Conservation (phyloP, 30 jellyfish, hydroid and myxozoan species). For the Nemopilema nomurai region DNA sequence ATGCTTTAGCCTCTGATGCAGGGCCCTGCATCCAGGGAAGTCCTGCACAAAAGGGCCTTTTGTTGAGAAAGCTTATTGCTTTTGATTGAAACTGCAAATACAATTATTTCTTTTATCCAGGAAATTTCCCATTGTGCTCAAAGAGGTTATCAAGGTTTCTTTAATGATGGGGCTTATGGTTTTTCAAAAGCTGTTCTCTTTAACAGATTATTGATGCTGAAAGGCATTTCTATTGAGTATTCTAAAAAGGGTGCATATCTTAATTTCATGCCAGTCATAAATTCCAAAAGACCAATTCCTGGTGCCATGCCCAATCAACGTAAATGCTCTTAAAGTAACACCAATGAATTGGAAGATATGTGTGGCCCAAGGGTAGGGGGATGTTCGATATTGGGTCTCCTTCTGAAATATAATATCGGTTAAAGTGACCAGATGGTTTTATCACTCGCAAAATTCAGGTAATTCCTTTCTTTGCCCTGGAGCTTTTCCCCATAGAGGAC, state of each 20-base stretch:
- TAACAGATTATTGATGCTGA: not conserved
- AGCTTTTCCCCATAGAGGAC: not conserved
- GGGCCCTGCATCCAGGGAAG: not conserved
- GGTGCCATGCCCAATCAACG: too few species aligned
- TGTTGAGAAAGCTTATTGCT: not conserved
- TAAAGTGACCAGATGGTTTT: not conserved
- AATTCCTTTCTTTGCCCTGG: too few species aligned
- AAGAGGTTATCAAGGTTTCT: not conserved
- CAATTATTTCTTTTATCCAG: constrained; percentile 19
- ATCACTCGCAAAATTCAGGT: not conserved
- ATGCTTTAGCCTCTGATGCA: not conserved
- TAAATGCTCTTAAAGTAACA: too few species aligned
- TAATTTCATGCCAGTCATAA: not conserved
- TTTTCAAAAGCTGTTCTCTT: not conserved
- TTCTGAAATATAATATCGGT: not conserved
- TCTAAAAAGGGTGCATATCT: not conserved
- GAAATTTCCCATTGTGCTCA: constrained; percentile 14
- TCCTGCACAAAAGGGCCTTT: not conserved
- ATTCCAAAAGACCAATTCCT: not conserved
- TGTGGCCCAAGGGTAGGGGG: not conserved
- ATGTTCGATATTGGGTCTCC: not conserved
- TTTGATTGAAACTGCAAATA: not conserved
- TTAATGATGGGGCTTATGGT: not conserved
- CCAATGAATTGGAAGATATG: too few species aligned
- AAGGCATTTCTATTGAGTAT: not conserved